A percentile compares a stretch with the other conserved stretches of the same genome.
Conservation (phyloP, 2,113 vertebrate genomes). For the Nymphicus hollandicus region DNA sequence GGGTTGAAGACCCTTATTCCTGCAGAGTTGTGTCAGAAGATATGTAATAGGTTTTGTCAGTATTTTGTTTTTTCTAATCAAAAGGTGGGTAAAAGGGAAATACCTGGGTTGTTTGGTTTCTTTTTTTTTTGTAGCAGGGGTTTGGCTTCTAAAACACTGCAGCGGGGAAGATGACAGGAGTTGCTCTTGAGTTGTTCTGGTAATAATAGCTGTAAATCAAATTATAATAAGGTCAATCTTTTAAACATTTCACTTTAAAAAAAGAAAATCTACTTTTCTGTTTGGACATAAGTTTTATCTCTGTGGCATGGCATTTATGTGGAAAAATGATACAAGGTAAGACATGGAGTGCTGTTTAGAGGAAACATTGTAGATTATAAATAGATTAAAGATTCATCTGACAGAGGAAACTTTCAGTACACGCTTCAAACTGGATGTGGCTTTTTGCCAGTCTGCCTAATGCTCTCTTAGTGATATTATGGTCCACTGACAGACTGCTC, state of each 20-base stretch:
- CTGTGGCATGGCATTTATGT: not conserved
- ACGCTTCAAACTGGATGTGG: not conserved
- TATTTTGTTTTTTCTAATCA: not conserved
- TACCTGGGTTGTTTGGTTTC: not conserved
- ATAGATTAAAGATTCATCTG: conserved; percentile 62
- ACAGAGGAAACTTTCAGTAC: conserved; percentile 33
- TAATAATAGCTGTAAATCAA: conserved; percentile 16
- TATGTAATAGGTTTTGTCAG: not conserved
- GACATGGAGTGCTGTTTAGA: conserved; percentile 40
- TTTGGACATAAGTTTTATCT: conserved; percentile 1
- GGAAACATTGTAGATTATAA: conserved; percentile 44
- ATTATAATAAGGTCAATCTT: conserved; percentile 34
- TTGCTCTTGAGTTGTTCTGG: conserved; percentile 41
- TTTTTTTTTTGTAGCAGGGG: not conserved
- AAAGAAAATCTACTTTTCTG: not conserved
- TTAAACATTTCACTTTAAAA: not conserved
- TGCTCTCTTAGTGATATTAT: not conserved
- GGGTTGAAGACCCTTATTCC: not conserved
- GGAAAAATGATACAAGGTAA: conserved; percentile 46
- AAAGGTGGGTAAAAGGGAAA: not conserved
- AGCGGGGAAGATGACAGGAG: not conserved
- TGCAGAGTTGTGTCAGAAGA: not conserved
- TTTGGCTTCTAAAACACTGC: not conserved
- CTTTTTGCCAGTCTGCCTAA: conserved; percentile 11
- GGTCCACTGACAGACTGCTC: not conserved